These are phyloP conservation scores for Heliconius congener DNA, from an alignment of 1,140 invertebrate species.

Conservation along the genomic window DNA sequence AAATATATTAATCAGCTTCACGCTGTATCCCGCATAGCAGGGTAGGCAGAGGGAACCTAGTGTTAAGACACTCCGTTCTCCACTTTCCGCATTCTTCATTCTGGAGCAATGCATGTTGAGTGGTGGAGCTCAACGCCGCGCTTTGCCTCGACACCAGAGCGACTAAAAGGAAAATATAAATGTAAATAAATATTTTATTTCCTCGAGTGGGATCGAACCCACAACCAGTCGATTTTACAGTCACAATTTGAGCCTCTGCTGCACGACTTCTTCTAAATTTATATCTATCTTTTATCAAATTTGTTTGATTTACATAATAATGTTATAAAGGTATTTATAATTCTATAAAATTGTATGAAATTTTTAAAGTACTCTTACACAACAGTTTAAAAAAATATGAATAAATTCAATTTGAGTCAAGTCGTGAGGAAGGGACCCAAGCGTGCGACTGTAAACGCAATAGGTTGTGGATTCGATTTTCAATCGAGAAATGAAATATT, in stretches of 20 bases:
- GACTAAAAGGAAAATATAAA: no score
- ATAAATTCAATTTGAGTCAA: neutral
- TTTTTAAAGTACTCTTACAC: neutral
- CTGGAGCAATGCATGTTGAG: neutral
- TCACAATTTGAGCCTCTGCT: no score
- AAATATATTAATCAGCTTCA: no score
- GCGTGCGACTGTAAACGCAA: no score
- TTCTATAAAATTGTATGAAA: neutral
- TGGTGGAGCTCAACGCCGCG: neutral
- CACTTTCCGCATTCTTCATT: neutral
- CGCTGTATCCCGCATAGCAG: no score
- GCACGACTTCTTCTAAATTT: no score
- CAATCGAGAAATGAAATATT: no score
- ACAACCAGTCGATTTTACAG: no score
- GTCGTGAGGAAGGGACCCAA: no score
- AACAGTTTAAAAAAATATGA: neutral
- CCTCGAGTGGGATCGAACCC: no score
- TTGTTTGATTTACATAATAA: neutral
- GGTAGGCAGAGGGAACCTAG: neutral
- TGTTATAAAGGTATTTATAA: neutral
- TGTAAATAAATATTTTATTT: no score
- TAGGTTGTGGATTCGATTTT: no score
- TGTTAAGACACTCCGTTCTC: neutral
- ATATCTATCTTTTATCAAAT: neutral
- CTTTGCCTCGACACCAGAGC: neutral